Evolutionary conservation across 2,888 invertebrate genomes (phyloP), one percentile per base, ranked within the genome.

Genomic region (Noctua janthe): DNA sequence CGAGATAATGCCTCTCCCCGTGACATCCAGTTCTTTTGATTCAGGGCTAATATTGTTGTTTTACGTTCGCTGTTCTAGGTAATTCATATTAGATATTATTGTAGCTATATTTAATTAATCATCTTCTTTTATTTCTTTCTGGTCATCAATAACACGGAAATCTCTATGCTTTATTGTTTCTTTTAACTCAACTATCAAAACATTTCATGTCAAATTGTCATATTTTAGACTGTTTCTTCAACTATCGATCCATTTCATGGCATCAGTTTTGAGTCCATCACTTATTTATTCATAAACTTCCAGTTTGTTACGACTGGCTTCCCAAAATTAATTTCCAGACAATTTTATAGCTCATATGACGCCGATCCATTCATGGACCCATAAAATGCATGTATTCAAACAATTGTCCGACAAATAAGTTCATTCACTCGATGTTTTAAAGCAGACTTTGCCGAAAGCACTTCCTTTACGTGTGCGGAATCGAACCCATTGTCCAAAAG

Each of bases 401-500:
- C 78, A 56, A 87, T 80, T 87, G 83, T 77, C 39, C 49, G 43
- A 59, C 76, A 74, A 84, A 87, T 87, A 90, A 91, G 89, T 90
- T 88, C 89, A 88, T 87, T 89, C 90, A 86, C 88, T 84, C 67
- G 67, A 39, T 75, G 17, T 76, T 64, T 73, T 73, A 78, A 83
- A 76, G 64, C 81, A 88, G 80, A 83, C 88, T 71, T 81, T 86
- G 88, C 88, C 84, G 76, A 90, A 90, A 80, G 77, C 74, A 91
- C 91, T 92, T 92, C 92, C 92, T 91, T 56, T 92, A 90, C 92
- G 92, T 91, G 92, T 79, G 39, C 79, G 77, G 92, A 92, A 92
- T 92, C 81, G 85, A 73, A 78, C 82, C 82, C 86, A 90, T 90
- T 90, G 90, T 87, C 85, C 74, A 74, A 87, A 87, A 76, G 70